These are phyloP conservation scores for Lissonota sp. DNA, from an alignment of 2,888 invertebrate genomes.

Conservation along the genomic window DNA sequence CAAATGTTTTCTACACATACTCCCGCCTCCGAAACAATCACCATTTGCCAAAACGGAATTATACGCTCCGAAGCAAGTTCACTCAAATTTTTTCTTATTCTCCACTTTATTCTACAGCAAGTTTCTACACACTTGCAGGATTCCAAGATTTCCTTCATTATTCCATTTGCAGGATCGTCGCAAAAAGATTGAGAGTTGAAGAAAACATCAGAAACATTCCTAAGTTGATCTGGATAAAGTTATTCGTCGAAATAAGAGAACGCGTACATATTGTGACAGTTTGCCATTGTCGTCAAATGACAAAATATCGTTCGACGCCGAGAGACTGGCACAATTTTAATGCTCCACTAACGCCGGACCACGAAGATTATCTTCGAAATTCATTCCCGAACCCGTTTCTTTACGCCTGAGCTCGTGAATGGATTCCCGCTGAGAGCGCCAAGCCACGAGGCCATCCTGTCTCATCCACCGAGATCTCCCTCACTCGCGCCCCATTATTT, in stretches of 20 bases:
- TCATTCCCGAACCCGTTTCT: slow-evolving; percentile 81
- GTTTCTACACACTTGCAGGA: no score
- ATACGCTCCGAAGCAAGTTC: no score
- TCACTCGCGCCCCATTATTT: neutral
- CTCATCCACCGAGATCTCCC: slow-evolving; percentile 18
- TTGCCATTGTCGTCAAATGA: slow-evolving; percentile 49
- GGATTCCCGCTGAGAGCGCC: slow-evolving; percentile 77
- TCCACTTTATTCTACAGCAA: no score
- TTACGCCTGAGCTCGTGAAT: slow-evolving; percentile 76
- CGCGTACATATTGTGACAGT: slow-evolving; percentile 64
- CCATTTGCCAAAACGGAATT: no score
- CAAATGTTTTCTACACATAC: no score
- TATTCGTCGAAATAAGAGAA: slow-evolving; percentile 49
- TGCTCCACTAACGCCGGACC: slow-evolving; percentile 73
- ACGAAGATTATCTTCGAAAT: slow-evolving; percentile 76
- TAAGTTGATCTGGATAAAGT: no score
- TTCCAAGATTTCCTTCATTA: no score
- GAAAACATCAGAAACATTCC: no score
- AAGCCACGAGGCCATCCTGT: slow-evolving; percentile 31
- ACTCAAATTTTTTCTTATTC: no score
- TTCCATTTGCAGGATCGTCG: no score
- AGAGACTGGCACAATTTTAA: slow-evolving; percentile 71
- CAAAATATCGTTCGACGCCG: slow-evolving; percentile 61
- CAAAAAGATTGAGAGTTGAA: no score
- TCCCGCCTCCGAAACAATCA: no score